Evolutionary conservation across 30 jellyfish, hydroid and myxozoan species (phyloP).

Genomic region (Hydractinia echinata): DNA sequence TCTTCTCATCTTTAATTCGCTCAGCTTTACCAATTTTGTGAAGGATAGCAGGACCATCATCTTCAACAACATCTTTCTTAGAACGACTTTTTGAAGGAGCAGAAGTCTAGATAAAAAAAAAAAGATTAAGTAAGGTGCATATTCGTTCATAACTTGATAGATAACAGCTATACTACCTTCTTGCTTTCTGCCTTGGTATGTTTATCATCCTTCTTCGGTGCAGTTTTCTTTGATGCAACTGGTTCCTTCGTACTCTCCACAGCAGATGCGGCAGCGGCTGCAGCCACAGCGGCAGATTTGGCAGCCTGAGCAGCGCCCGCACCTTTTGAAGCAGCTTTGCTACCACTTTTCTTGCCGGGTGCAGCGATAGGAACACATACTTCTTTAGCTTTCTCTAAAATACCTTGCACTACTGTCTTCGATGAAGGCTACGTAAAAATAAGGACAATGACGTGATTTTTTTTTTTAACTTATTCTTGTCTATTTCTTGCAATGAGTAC

Average conservation of each 20-base stretch:
- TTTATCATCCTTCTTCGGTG: constrained; percentile 15
- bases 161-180: not conserved
- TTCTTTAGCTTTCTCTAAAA: constrained; percentile 80
- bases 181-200: constrained; percentile 31
- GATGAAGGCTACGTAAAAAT: constrained; percentile 58
- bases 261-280: constrained; percentile 25
- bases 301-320: constrained; percentile 39
- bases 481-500: not conserved
- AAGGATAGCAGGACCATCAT: constrained; percentile 85
- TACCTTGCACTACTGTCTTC: constrained; percentile 46
- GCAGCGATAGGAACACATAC: constrained; percentile 70
- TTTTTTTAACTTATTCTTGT: not conserved
- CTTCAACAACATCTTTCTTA: constrained; percentile 66
- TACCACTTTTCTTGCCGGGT: constrained; percentile 53
- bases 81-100: constrained; percentile 20
- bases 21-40: constrained; percentile 72
- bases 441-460: not conserved
- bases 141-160: no score
- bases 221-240: constrained; percentile 4
- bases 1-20: constrained; percentile 76
- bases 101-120: not conserved
- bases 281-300: constrained; percentile 35
- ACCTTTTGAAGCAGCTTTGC: not conserved
- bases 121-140: not conserved
- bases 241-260: constrained; percentile 7